phyloP scores from a whole-genome alignment of 2,888 invertebrate species.

The Nymphalis urticae region DNA sequence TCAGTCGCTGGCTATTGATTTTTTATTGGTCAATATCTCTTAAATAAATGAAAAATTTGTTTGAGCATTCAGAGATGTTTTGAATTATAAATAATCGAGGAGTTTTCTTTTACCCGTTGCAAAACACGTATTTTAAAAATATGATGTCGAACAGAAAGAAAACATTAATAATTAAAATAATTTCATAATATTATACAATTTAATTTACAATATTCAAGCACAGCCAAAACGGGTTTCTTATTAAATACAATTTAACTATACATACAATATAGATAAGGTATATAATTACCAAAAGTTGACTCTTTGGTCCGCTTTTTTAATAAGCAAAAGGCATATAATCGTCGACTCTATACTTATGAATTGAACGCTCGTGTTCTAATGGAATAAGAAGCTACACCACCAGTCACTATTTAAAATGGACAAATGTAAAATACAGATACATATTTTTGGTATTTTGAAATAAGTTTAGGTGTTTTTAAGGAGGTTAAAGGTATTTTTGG shows the following conservation, averaged over 20 bases:
- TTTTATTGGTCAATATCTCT: neutral
- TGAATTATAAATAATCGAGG: neutral
- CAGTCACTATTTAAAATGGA: slow-evolving; percentile 35
- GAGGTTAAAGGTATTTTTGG: too few relatives aligned
- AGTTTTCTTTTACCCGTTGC: slow-evolving; percentile 1
- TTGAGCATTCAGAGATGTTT: slow-evolving; percentile 1
- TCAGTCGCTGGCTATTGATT: neutral
- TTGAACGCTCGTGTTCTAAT: slow-evolving; percentile 29
- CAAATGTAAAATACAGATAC: slow-evolving; percentile 24
- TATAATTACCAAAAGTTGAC: slow-evolving; percentile 67
- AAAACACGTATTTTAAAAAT: neutral
- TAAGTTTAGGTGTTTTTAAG: neutral
- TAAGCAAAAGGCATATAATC: slow-evolving; percentile 71
- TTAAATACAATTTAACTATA: slow-evolving; percentile 53
- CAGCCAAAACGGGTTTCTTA: slow-evolving; percentile 73
- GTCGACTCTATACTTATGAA: slow-evolving; percentile 23
- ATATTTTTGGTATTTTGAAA: slow-evolving; percentile 6
- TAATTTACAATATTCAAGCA: slow-evolving; percentile 65
- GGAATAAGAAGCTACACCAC: slow-evolving; percentile 30
- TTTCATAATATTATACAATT: slow-evolving; percentile 32
- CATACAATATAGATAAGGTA: slow-evolving; percentile 61
- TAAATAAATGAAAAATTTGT: neutral
- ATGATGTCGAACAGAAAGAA: slow-evolving; percentile 21
- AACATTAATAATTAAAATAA: slow-evolving; percentile 30
- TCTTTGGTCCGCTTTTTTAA: slow-evolving; percentile 74